phyloP scores from a whole-genome alignment of 2,113 vertebrate species.

The Sinocyclocheilus grahami region DNA sequence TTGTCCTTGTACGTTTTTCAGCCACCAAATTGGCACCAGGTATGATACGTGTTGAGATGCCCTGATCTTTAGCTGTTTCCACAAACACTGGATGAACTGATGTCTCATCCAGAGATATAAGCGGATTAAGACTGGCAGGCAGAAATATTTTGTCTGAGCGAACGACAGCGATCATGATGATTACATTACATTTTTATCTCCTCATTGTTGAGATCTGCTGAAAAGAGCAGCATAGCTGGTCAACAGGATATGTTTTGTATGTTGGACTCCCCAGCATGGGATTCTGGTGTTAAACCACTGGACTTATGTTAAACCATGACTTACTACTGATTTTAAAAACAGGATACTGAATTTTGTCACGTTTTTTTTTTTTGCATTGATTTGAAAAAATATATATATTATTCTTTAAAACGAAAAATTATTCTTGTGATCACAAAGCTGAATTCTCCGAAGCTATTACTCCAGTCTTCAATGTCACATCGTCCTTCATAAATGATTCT shows the following conservation, averaged over 20 bases:
- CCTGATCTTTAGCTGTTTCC: neutral
- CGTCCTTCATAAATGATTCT: too few relatives aligned
- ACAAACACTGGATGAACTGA: constrained; percentile 21
- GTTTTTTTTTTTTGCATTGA: too few relatives aligned
- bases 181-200: neutral
- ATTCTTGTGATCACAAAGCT: too few relatives aligned
- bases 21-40: neutral
- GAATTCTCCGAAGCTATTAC: too few relatives aligned
- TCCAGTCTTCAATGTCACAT: too few relatives aligned
- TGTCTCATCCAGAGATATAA: constrained; percentile 1
- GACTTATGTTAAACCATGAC: too few relatives aligned
- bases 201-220: neutral
- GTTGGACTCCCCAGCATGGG: neutral
- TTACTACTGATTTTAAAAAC: too few relatives aligned
- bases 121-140: neutral
- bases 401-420: too few relatives aligned
- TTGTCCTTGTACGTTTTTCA: neutral
- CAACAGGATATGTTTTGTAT: neutral
- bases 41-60: neutral
- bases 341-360: too few relatives aligned
- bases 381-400: too few relatives aligned
- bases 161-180: neutral
- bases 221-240: neutral
- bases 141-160: constrained; percentile 9
- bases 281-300: neutral